A percentile compares a stretch with the other conserved stretches of the same genome.
These are phyloP conservation scores for Florisuga fusca DNA, from an alignment of 2,797 vertebrate genomes.

Conservation along the genomic window DNA sequence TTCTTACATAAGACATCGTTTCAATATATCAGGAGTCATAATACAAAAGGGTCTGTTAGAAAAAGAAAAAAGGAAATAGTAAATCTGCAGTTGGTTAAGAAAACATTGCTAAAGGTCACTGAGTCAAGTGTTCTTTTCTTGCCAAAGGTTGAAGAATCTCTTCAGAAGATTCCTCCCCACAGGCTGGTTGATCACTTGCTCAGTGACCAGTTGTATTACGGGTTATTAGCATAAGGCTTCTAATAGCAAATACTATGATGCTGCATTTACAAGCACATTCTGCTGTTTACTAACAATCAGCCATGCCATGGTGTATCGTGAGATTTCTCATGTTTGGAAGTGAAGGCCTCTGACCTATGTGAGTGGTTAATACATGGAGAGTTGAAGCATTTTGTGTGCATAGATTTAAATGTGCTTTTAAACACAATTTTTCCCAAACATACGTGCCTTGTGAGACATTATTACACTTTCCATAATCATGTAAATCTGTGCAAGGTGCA, in stretches of 20 bases:
- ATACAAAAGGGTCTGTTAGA: neutral
- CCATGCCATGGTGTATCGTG: rapidly evolving
- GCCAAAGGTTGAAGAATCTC: neutral
- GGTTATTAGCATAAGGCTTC: neutral
- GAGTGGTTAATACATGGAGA: neutral
- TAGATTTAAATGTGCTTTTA: neutral
- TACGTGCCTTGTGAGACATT: neutral
- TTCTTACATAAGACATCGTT: neutral
- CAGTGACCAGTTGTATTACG: neutral
- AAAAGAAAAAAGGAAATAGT: neutral
- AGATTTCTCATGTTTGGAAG: neutral
- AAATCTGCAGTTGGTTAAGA: neutral
- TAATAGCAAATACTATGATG: neutral
- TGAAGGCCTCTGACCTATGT: neutral
- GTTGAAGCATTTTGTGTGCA: neutral
- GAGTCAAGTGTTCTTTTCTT: neutral
- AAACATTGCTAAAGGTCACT: neutral
- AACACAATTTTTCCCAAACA: rapidly evolving
- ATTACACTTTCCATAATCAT: neutral
- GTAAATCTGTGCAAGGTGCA: neutral
- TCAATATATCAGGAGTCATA: neutral
- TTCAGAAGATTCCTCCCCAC: neutral
- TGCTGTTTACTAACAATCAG: neutral
- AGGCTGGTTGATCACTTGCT: neutral
- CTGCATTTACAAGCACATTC: neutral